Base-by-base conservation (phyloP, 2,113 vertebrate genomes). In the Ceyx melanurus region DNA sequence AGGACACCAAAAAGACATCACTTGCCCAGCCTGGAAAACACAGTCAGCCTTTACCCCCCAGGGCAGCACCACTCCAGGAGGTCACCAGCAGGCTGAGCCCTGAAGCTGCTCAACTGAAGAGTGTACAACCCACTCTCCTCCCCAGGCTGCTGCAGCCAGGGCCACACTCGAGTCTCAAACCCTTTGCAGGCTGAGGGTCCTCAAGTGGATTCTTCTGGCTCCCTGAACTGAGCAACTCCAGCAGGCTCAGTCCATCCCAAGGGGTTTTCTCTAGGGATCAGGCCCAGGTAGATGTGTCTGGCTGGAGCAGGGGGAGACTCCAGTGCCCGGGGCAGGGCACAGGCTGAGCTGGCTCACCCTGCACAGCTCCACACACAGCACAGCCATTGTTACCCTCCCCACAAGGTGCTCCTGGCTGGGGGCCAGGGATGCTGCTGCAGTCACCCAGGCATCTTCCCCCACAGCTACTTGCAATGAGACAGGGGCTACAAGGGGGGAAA, bases 361-460 rank as follows among this genome's bases (percentile, higher is more conserved):
- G 66, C 16, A 15, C 42, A 21, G 75, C 77, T 58, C 64, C 88
- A 57, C 40, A 62, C 58, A 85, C 50, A 91, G 62, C 84, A 82
- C 31, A 82, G 5, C 67, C 87, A 54, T 22, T 87, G 87, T 65
- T 85, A 53, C 0, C 42, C 26, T 21, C 78, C 48, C 78, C 82
- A 82, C 81, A 87, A 93, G 89, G 81, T 95, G 87, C 84, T 3
- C 35, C 40, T 40, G 74, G 20, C 77, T 48, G 48, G 21, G 78
- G 42, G 88, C 3, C 23, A 3, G 65, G 91, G 91, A 76, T 57
- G 62, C 73, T 88, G 56, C 78, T 75, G 35, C 84, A 92, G 94
- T 31, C 78, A 25, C 74, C 37, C 37, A 74, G 40, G 18, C 78
- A n/a, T 13, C 17, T 26, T 77, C 74, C 43, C 87, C 64, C 75